These are phyloP conservation scores for Parambassis ranga DNA, from an alignment of 2,797 vertebrate genomes.

Conservation along the genomic window DNA sequence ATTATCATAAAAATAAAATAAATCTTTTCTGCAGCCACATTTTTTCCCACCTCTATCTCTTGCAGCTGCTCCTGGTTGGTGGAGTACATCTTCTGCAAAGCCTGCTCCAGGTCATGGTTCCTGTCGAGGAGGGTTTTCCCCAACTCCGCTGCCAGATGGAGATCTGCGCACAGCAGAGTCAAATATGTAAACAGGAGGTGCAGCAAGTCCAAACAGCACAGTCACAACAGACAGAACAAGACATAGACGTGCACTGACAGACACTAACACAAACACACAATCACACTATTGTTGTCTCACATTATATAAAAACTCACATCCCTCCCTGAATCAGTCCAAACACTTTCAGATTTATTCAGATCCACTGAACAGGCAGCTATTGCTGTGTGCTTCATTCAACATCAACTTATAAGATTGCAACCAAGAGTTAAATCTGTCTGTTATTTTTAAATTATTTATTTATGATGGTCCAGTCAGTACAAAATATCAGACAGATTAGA, in stretches of 20 bases:
- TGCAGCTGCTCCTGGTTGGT: constrained; percentile 95
- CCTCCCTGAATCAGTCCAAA: no score
- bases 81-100: constrained; percentile 93
- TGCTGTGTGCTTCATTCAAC: no score
- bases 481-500: no score
- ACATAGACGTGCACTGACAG: no score
- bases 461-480: no score
- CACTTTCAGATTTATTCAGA: neutral
- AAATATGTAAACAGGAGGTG: constrained; percentile 33
- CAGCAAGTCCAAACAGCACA: constrained; percentile 26
- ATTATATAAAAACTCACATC: no score
- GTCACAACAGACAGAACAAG: neutral
- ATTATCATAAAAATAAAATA: no score
- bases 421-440: no score
- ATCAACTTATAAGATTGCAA: no score
- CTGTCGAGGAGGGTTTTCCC: constrained; percentile 93
- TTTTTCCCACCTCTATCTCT: constrained; percentile 90
- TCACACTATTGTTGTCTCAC: constrained; percentile 32
- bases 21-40: no score
- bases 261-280: constrained; percentile 3
- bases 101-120: constrained; percentile 94
- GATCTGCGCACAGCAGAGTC: constrained; percentile 77
- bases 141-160: constrained; percentile 94
- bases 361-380: no score
- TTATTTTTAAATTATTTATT: no score